A percentile compares a stretch with the other conserved stretches of the same genome.
phyloP scores from a whole-genome alignment of 2,888 invertebrate genomes.

The Aphelenchoides bicaudatus region DNA sequence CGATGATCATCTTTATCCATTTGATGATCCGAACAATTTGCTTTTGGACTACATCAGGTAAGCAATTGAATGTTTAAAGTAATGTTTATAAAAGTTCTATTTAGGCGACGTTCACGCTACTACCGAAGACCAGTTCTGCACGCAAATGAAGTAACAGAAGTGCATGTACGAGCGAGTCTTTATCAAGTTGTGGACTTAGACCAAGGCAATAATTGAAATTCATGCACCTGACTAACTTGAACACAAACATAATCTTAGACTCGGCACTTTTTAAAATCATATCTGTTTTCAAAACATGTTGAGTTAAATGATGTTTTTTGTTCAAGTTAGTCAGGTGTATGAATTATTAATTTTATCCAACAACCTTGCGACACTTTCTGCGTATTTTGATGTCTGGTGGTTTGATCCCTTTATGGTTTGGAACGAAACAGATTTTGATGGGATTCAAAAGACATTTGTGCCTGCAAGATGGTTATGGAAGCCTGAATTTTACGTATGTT shows the following conservation, averaged over 20 bases:
- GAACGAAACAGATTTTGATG: constrained; percentile 47
- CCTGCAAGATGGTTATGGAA: constrained; percentile 58
- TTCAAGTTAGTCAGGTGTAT: constrained; percentile 7
- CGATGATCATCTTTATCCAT: constrained; percentile 16
- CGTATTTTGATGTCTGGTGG: constrained; percentile 59
- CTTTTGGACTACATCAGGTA: constrained; percentile 34
- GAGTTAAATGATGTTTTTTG: constrained; percentile 20
- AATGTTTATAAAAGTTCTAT: constrained; percentile 3
- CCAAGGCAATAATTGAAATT: not conserved
- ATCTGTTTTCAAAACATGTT: not conserved
- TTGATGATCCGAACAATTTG: constrained; percentile 34
- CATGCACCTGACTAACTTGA: not conserved
- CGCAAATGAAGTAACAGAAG: constrained; percentile 40
- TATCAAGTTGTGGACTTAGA: constrained; percentile 60
- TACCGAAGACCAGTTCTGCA: constrained; percentile 42
- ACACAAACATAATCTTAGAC: not conserved
- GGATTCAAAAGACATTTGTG: constrained; percentile 48
- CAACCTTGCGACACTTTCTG: constrained; percentile 58
- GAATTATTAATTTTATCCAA: constrained; percentile 33
- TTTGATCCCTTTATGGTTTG: constrained; percentile 47
- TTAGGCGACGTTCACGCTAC: constrained; percentile 24
- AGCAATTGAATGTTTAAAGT: constrained; percentile 20
- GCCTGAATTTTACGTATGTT: constrained; percentile 59
- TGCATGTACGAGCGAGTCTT: constrained; percentile 52
- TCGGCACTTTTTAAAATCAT: no score